phyloP scores from a whole-genome alignment of 2,888 invertebrate genomes.

The Bembecia ichneumoniformis region DNA sequence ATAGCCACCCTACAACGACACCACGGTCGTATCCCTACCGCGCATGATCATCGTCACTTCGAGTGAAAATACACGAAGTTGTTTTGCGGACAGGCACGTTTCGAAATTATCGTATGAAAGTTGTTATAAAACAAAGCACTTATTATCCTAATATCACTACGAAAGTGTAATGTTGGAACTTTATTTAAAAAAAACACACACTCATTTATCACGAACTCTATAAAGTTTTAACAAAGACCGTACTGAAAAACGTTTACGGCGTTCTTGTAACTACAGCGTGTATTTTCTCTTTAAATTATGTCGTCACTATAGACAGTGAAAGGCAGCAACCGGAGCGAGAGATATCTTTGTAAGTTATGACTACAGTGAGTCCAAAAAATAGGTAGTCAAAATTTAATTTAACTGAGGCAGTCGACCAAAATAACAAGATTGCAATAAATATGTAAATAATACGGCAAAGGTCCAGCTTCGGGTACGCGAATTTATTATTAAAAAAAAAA shows the following conservation, averaged over 20 bases:
- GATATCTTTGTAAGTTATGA: neutral
- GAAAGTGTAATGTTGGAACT: too few relatives aligned
- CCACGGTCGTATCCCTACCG: conserved; percentile 26
- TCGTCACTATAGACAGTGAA: conserved; percentile 65
- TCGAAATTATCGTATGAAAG: neutral
- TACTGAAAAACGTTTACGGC: neutral
- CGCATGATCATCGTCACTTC: conserved; percentile 46
- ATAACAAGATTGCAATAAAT: conserved; percentile 63
- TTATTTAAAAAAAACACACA: too few relatives aligned
- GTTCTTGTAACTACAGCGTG: conserved; percentile 1
- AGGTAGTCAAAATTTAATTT: neutral
- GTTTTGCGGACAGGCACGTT: conserved; percentile 4
- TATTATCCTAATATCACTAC: too few relatives aligned
- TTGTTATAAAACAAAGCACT: too few relatives aligned
- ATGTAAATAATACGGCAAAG: conserved; percentile 59
- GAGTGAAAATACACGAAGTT: conserved; percentile 21
- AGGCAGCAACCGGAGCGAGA: conserved; percentile 26
- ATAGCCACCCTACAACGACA: conserved; percentile 26
- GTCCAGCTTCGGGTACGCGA: conserved; percentile 54
- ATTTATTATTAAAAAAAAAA: conserved; percentile 25
- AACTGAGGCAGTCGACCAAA: conserved; percentile 27
- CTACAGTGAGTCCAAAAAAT: neutral
- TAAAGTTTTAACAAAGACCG: too few relatives aligned
- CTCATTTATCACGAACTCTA: too few relatives aligned
- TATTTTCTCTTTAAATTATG: conserved; percentile 16